Evolutionary conservation across 2,888 invertebrate genomes (phyloP).

Genomic region (Ischnus inquisitorius): DNA sequence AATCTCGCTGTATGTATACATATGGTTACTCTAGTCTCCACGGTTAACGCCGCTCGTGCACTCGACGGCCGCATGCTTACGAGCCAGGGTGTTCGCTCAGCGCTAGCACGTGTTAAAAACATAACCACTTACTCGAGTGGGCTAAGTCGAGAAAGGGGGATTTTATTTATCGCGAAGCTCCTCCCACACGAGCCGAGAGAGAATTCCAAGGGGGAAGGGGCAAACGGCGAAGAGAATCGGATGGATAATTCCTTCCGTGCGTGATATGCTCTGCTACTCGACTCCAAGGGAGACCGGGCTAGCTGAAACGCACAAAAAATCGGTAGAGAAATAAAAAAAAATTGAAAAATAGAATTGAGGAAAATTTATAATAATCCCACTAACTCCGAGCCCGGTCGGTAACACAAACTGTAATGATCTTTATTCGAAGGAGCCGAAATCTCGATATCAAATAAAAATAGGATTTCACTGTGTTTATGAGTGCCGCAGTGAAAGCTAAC

Average conservation of each 20-base stretch:
- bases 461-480: too few relatives aligned
- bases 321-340: too few relatives aligned
- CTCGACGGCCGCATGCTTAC: constrained; percentile 7
- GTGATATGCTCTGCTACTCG: constrained; percentile 26
- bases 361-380: too few relatives aligned
- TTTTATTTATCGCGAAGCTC: constrained; percentile 79
- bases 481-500: too few relatives aligned
- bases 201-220: constrained; percentile 31
- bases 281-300: not conserved
- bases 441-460: too few relatives aligned
- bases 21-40: constrained; percentile 13
- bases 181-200: constrained; percentile 62
- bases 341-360: too few relatives aligned
- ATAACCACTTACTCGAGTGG: constrained; percentile 82
- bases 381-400: too few relatives aligned
- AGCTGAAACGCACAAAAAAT: too few relatives aligned
- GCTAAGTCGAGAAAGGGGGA: constrained; percentile 69
- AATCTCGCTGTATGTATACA: constrained; percentile 21
- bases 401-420: too few relatives aligned
- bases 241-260: constrained; percentile 57
- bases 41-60: constrained; percentile 14
- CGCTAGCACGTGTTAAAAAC: constrained; percentile 83
- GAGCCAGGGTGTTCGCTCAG: constrained; percentile 70
- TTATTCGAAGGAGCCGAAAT: too few relatives aligned
- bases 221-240: constrained; percentile 17